Evolutionary conservation across 2,888 invertebrate species (phyloP).

Genomic region (Cephus rjabovi): DNA sequence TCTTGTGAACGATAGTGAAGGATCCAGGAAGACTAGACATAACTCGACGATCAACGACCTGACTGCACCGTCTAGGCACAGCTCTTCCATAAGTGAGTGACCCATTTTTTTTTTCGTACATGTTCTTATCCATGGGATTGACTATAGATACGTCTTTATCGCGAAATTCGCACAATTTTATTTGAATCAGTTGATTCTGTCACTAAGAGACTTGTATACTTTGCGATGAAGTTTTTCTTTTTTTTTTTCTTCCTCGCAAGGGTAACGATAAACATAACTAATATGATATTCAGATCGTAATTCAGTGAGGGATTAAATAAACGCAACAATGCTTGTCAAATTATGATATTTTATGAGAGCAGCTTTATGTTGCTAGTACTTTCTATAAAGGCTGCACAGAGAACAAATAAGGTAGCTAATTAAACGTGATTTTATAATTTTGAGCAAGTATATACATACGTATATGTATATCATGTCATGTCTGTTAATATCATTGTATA

Average conservation of each 20-base stretch:
- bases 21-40: constrained; percentile 83
- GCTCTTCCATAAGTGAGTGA: constrained; percentile 73
- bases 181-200: not conserved
- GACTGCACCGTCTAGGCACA: constrained; percentile 68
- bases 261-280: no score
- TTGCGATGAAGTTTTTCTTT: not conserved
- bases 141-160: not conserved
- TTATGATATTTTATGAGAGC: no score
- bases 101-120: constrained; percentile 31
- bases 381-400: no score
- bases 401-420: no score
- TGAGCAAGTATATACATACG: no score
- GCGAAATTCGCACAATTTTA: not conserved
- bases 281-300: no score
- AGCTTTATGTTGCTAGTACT: no score
- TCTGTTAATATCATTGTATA: no score
- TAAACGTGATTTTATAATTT: no score
- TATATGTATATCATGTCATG: no score
- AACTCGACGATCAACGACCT: constrained; percentile 79
- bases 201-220: not conserved
- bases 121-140: not conserved
- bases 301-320: no score
- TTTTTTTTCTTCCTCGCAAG: not conserved
- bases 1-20: constrained; percentile 77
- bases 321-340: no score